Base-by-base conservation (phyloP, 2,797 vertebrate species). In the Apogon talboti region DNA sequence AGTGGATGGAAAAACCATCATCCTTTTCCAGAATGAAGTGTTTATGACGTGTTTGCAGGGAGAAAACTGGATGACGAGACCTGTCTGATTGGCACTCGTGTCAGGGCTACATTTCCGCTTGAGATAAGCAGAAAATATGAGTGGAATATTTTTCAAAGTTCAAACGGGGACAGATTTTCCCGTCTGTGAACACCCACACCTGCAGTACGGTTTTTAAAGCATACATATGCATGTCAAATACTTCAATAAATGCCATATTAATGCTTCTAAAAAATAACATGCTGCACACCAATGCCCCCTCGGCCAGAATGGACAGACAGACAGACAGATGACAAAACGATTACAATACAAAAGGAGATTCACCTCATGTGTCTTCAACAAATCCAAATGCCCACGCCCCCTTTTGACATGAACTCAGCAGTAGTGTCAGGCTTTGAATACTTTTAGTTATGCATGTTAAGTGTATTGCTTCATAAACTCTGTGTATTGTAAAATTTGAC, bases 1-100 rank as follows among this genome's bases (percentile, higher is more conserved):
- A 54, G 24, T 0, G 40, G 37, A 67, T 59, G 87, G 83, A 88
- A 85, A 90, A 87, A 70, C 66, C 79, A 79, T 88, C 72, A 76
- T 45, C 50, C 19, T 18, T 43, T 56, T 71, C 46, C 44, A 70
- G 53, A 12, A 52, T 51, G 49, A 78, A 21, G 76, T 67, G 79
- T 87, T 82, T 7, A 74, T 45, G 80, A 78, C n/a, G 30, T 57
- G 66, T 75, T 66, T 64, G 38, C 44, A 55, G 33, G 2, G 33
- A 10, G 35, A 10, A 57, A 66, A 12, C 21, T 16, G 54, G 37
- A 57, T 0, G 19, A 54, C 14, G 0, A 10, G 21, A 65, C 2
- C 33, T 59, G 49, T 53, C 28, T 46, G 43, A 61, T 45, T 52
- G 70, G 46, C 63, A 44, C 47, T 55, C 11, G 1, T 15, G 40